These are phyloP conservation scores for Hepsetus odoe DNA, from an alignment of 2,113 vertebrate genomes.

Conservation along the genomic window DNA sequence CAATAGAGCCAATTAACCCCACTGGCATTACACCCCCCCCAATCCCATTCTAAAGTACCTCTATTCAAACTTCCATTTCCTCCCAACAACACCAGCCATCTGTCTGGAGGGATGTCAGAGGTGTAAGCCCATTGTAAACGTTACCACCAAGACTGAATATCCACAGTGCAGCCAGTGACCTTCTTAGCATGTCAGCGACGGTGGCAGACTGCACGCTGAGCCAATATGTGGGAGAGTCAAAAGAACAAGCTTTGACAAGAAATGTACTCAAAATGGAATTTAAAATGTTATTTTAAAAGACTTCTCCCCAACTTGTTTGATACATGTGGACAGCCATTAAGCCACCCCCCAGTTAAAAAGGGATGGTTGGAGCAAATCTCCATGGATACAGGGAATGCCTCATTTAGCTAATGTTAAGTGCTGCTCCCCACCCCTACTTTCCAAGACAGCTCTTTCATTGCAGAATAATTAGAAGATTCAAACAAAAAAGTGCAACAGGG, in stretches of 20 bases:
- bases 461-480: background rate
- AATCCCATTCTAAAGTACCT: conserved; percentile 23
- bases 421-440: background rate
- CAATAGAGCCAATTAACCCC: conserved; percentile 46
- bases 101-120: conserved; percentile 54
- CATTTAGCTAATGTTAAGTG: conserved; percentile 50
- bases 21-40: conserved; percentile 7
- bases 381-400: conserved; percentile 45
- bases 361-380: conserved; percentile 34
- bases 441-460: conserved; percentile 31
- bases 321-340: background rate
- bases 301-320: background rate
- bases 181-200: conserved; percentile 53
- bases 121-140: conserved; percentile 68
- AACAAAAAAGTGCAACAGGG: conserved; percentile 34
- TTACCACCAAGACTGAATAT: conserved; percentile 62
- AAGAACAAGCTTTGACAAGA: background rate
- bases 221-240: background rate
- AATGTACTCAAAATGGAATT: background rate
- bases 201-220: background rate
- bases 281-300: background rate
- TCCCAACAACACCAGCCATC: conserved; percentile 62
- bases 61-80: conserved; percentile 64
- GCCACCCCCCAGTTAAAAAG: background rate
- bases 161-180: conserved; percentile 44